A percentile compares a stretch with the other conserved stretches of the same genome.
phyloP scores from a whole-genome alignment of 2,888 invertebrate species.

The Phengaris alcon region DNA sequence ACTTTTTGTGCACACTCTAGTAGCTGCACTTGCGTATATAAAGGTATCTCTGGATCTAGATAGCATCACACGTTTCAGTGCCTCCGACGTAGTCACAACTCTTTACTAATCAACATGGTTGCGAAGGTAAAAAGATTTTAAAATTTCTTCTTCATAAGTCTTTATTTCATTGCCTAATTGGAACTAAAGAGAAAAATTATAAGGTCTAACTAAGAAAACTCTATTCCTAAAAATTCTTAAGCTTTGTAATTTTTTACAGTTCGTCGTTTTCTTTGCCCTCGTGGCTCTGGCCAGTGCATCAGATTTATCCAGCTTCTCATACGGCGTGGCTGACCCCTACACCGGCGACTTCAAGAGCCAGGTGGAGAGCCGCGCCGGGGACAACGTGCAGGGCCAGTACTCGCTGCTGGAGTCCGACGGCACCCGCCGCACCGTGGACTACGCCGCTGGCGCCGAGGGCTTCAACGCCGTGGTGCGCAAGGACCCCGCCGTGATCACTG shows the following conservation, averaged over 20 bases:
- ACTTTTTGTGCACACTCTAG: slow-evolving; percentile 24
- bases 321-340: slow-evolving; percentile 72
- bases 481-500: slow-evolving; percentile 60
- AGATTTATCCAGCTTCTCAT: slow-evolving; percentile 65
- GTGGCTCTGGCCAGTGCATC: slow-evolving; percentile 54
- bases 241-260: slow-evolving; percentile 55
- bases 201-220: not conserved
- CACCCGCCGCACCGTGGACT: slow-evolving; percentile 81
- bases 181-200: not conserved
- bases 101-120: slow-evolving; percentile 53
- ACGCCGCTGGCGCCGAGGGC: slow-evolving; percentile 74
- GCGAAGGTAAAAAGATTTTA: slow-evolving; percentile 55
- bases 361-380: slow-evolving; percentile 82
- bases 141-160: not conserved
- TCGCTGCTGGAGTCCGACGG: slow-evolving; percentile 80
- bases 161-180: not conserved
- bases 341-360: slow-evolving; percentile 78
- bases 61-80: slow-evolving; percentile 53
- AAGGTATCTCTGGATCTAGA: slow-evolving; percentile 4
- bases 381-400: slow-evolving; percentile 79
- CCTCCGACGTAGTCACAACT: slow-evolving; percentile 56
- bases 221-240: not conserved
- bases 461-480: slow-evolving; percentile 79
- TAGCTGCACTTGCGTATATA: slow-evolving; percentile 18
- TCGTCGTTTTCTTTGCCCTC: slow-evolving; percentile 60